Conservation (phyloP, 1,140 invertebrate genomes). For the Coenobita brevimanus region DNA sequence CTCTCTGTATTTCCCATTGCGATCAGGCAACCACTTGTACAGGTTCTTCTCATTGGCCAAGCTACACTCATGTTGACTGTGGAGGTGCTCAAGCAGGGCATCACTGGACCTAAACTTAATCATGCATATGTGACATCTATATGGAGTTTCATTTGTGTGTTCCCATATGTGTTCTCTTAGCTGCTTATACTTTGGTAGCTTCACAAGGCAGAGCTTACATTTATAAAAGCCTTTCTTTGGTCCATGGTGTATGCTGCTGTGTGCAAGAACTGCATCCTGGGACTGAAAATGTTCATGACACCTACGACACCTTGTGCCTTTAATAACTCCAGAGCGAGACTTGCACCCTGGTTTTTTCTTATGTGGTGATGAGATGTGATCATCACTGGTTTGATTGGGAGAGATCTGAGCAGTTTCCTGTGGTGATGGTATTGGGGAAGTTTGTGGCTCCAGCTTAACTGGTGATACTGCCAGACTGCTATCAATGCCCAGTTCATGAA, state of each 20-base stretch:
- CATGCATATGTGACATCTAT: slow-evolving; percentile 43
- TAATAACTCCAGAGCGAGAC: not conserved
- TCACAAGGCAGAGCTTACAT: slow-evolving; percentile 42
- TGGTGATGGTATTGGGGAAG: not conserved
- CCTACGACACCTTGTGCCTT: slow-evolving; percentile 32
- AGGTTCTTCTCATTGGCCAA: slow-evolving; percentile 41
- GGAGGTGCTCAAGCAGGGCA: slow-evolving; percentile 24
- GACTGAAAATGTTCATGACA: slow-evolving; percentile 45
- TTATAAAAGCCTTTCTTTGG: slow-evolving; percentile 59
- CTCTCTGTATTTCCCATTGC: slow-evolving; percentile 52
- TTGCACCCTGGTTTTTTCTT: too few relatives aligned
- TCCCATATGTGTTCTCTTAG: slow-evolving; percentile 49
- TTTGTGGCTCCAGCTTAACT: too few relatives aligned
- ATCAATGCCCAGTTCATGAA: not conserved
- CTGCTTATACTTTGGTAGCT: slow-evolving; percentile 45
- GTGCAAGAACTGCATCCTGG: slow-evolving; percentile 40
- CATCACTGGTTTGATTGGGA: too few relatives aligned
- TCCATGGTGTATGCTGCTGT: slow-evolving; percentile 56
- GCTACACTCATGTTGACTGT: not conserved
- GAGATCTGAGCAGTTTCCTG: too few relatives aligned
- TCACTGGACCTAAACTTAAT: slow-evolving; percentile 39
- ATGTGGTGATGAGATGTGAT: too few relatives aligned
- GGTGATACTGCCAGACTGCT: not conserved
- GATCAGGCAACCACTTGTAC: slow-evolving; percentile 45
- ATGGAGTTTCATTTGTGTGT: slow-evolving; percentile 48